Evolutionary conservation across 2,113 vertebrate genomes (phyloP), one percentile per base, ranked within the genome.

Genomic region (Ursus arctos): DNA sequence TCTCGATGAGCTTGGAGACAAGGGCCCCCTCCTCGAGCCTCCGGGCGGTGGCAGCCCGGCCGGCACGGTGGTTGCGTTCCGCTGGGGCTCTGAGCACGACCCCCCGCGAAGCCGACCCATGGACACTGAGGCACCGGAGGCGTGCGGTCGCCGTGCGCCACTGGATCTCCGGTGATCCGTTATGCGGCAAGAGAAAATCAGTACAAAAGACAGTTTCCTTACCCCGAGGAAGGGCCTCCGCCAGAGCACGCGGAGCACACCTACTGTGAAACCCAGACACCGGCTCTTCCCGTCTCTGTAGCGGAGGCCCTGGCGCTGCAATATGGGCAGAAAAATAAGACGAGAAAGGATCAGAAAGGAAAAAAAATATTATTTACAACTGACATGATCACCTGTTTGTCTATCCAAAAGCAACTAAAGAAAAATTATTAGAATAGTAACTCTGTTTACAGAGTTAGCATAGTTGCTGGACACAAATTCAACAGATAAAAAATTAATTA

Each of bases 401-500:
- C 79, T 49, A 55, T 28, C 87, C 65, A 11, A 92, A 72, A 61
- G 31, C 24, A 71, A 47, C 69, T 88, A 55, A 74, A 85, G 40
- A 59, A 74, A 93, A 67, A 49, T 59, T 15, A 90, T 74, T 92
- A 74, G 12, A 92, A 76, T 36, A 10, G 18, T 36, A 36, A 36
- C 18, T 69, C 16, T 36, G n/a, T 69, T 36, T 36, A 69, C 33
- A 36, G 33, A 95, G 80, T 47, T 1, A 31, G 21, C n/a, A 55
- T 85, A 18, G 8, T 61, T 69, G 22, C 65, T 91, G 51, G 24
- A 72, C 77, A 57, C 33, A 63, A 82, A 74, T 74, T 85, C 18
- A 87, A 74, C 7, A 33, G 40, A 82, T 49, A 93, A 74, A 74
- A 88, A 84, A 72, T 94, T 88, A 81, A 76, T 80, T 87, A 86